Conservation (phyloP, 2,888 invertebrate species). For the Leucoptera coffeella region DNA sequence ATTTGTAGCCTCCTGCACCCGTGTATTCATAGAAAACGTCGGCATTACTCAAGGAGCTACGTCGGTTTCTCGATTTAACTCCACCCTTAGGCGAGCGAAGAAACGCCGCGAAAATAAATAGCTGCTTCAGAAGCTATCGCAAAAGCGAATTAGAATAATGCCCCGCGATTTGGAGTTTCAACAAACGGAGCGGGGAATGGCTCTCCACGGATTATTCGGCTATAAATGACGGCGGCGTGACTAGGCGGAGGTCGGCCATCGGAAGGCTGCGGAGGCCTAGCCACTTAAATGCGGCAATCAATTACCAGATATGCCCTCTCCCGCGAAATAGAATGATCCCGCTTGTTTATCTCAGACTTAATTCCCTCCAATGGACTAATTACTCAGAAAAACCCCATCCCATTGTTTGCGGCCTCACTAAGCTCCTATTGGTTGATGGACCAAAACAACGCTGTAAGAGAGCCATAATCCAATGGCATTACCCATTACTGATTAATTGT, state of each 20-base stretch:
- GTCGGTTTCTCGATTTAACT: constrained; percentile 15
- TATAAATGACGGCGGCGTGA: constrained; percentile 40
- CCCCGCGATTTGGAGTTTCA: constrained; percentile 46
- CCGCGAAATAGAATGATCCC: no score
- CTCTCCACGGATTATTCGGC: constrained; percentile 45
- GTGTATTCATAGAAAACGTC: constrained; percentile 4
- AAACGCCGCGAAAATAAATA: constrained; percentile 33
- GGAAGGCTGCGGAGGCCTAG: neutral
- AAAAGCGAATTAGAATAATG: constrained; percentile 51
- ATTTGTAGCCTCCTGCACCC: constrained; percentile 2
- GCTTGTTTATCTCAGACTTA: no score
- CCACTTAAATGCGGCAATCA: constrained; percentile 1
- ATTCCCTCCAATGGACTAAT: no score
- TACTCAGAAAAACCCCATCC: no score
- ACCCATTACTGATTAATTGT: no score
- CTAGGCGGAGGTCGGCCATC: constrained; percentile 15
- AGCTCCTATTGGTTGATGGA: no score
- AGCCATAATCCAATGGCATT: no score
- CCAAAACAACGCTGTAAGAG: no score
- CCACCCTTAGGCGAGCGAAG: constrained; percentile 13
- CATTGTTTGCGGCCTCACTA: no score
- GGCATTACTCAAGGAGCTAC: constrained; percentile 3
- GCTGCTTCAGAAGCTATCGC: constrained; percentile 46
- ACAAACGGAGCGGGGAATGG: constrained; percentile 40
- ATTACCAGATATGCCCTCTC: no score